Base-by-base conservation (phyloP, 2,113 vertebrate genomes). In the Orthonyx spaldingii region DNA sequence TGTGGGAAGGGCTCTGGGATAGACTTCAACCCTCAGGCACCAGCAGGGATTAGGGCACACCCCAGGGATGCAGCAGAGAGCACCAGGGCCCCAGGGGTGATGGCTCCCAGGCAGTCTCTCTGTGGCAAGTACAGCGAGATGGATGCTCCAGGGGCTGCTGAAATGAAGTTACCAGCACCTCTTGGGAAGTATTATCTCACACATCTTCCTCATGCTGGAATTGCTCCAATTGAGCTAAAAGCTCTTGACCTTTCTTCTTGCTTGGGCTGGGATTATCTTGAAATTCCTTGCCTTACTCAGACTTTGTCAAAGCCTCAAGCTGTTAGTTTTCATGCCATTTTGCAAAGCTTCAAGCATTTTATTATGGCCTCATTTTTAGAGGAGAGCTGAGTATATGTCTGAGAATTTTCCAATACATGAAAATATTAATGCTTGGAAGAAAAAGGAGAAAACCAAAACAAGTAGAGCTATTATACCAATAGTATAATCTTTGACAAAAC, bases 41-140 rank as follows among this genome's bases (percentile, higher is more conserved):
- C 21, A 46, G 21, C 11, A 7, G 71, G 27, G n/a, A 56, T 26
- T 10, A 46, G 26, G 3, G 9, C 23, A 66, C 53, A 6, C 24
- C 26, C 42, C 66, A 60, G 49, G 22, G 50, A 44, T 23, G 17
- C 50, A 35, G 61, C 60, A 59, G 35, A 33, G 23, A 83, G 49
- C 33, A 39, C 42, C 13, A 0, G 0, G 61, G 66, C 19, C 44
- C 28, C 32, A 37, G 71, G 16, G 17, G 10, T 28, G 49, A 46
- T 0, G 1, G 33, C 30, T 84, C 44, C 44, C 7, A 1, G 30
- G n/a, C 24, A 55, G 16, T 6, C 26, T 49, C 49, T 26, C 35
- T 1, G 42, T 52, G 10, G 20, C 22, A 57, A 63, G 56, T 33
- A 23, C 6, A 2, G 20, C 1, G 8, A 16, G 44, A 46, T 6